These are phyloP conservation scores for Coreoperca whiteheadi DNA, from an alignment of 2,113 vertebrate species.

Conservation along the genomic window DNA sequence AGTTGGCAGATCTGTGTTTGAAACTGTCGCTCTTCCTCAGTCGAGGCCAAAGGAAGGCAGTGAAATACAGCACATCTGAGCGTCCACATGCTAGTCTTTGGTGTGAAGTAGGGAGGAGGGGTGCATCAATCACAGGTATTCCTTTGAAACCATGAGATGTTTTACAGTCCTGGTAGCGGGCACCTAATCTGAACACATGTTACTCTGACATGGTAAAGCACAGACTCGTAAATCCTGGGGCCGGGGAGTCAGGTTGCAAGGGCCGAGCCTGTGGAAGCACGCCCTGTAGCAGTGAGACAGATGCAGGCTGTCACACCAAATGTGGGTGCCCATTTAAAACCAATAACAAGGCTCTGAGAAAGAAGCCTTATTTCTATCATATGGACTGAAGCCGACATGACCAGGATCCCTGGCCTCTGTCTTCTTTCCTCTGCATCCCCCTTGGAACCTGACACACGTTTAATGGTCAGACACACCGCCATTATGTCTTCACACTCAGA, in stretches of 20 bases:
- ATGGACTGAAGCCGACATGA: conserved; percentile 23
- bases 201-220: conserved; percentile 65
- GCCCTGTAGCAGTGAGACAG: conserved; percentile 62
- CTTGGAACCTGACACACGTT: conserved; percentile 1
- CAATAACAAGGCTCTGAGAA: conserved; percentile 72
- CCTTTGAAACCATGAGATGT: conserved; percentile 75
- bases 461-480: conserved; percentile 26
- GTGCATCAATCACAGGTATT: conserved; percentile 62
- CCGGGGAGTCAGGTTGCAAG: conserved; percentile 68
- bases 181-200: conserved; percentile 77
- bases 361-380: conserved; percentile 44
- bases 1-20: conserved; percentile 45
- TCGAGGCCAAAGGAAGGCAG: not conserved
- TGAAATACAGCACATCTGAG: conserved; percentile 8
- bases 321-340: conserved; percentile 77
- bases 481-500: conserved; percentile 20
- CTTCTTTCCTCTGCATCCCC: not conserved
- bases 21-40: conserved; percentile 15
- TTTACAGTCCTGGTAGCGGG: conserved; percentile 70
- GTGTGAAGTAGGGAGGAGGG: conserved; percentile 8
- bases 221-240: conserved; percentile 74
- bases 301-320: conserved; percentile 69
- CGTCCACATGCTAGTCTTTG: not conserved
- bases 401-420: conserved; percentile 1
- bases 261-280: conserved; percentile 58